Evolutionary conservation across 2,113 vertebrate genomes (phyloP).

Genomic region (Erythrocercus mccallii): DNA sequence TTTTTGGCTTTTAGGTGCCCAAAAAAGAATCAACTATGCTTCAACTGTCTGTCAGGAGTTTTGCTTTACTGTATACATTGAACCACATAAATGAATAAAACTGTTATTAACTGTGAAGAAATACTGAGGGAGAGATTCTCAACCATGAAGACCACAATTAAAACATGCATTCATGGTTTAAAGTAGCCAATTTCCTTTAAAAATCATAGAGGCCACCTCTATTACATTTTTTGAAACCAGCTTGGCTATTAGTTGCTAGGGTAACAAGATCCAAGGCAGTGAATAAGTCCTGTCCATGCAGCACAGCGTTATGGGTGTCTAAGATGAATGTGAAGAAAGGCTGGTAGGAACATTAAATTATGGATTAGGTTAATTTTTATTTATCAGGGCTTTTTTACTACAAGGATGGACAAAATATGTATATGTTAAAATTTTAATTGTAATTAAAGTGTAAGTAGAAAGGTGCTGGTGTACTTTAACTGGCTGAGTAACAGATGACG

Average conservation of each 20-base stretch:
- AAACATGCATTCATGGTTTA: conserved; percentile 53
- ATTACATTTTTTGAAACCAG: conserved; percentile 50
- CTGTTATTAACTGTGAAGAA: background rate
- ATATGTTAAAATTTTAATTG: background rate
- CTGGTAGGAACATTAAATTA: background rate
- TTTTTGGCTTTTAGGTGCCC: background rate
- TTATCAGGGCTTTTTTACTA: background rate
- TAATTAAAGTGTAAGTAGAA: background rate
- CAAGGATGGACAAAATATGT: background rate
- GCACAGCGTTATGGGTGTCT: background rate
- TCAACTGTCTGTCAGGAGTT: conserved; percentile 10
- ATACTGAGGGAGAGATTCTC: background rate
- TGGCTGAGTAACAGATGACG: background rate
- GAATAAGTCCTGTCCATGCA: conserved; percentile 2
- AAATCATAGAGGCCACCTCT: conserved; percentile 52
- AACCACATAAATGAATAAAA: background rate
- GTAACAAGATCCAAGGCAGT: conserved; percentile 61
- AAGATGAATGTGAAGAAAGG: background rate
- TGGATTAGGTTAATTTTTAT: background rate
- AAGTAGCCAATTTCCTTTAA: conserved; percentile 70
- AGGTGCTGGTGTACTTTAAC: background rate
- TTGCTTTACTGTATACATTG: background rate
- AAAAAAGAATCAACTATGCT: background rate
- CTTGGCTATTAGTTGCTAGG: conserved; percentile 75
- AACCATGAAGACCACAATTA: conserved; percentile 56